Conservation (phyloP, 2,113 vertebrate genomes). For the Callipepla californica region DNA sequence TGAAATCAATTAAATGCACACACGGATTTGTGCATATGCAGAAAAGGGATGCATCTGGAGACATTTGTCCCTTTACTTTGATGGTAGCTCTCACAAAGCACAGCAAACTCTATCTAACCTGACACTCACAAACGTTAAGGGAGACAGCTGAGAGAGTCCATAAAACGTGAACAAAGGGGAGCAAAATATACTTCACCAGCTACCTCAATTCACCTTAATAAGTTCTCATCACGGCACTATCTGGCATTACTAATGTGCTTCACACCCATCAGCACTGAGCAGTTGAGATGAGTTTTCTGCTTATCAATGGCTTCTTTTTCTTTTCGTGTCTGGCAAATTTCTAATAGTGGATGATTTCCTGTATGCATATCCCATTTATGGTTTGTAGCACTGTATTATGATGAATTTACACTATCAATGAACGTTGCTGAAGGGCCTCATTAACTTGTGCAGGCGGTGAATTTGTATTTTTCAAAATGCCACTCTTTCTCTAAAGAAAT, state of each 20-base stretch:
- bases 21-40: rapidly evolving
- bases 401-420: slow-evolving; percentile 75
- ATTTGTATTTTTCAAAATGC: slow-evolving; percentile 73
- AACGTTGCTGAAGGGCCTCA: slow-evolving; percentile 74
- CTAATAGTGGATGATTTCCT: slow-evolving; percentile 71
- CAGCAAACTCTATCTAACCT: slow-evolving; percentile 11
- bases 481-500: slow-evolving; percentile 74
- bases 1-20: background rate
- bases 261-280: slow-evolving; percentile 22
- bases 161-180: background rate
- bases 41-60: background rate
- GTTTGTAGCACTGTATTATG: slow-evolving; percentile 62
- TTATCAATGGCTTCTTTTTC: slow-evolving; percentile 69
- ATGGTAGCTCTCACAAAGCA: background rate
- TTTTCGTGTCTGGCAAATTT: slow-evolving; percentile 55
- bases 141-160: slow-evolving; percentile 33
- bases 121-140: background rate
- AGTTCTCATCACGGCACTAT: slow-evolving; percentile 16
- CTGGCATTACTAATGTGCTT: slow-evolving; percentile 31
- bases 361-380: slow-evolving; percentile 63
- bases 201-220: slow-evolving; percentile 61
- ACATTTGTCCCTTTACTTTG: background rate
- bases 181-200: slow-evolving; percentile 36
- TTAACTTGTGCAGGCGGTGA: slow-evolving; percentile 72
- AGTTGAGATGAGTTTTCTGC: slow-evolving; percentile 66